Percentiles rank a stretch among this genome's conserved stretches.
phyloP scores from a whole-genome alignment of 2,888 invertebrate species.

The Perizoma flavofasciatum region DNA sequence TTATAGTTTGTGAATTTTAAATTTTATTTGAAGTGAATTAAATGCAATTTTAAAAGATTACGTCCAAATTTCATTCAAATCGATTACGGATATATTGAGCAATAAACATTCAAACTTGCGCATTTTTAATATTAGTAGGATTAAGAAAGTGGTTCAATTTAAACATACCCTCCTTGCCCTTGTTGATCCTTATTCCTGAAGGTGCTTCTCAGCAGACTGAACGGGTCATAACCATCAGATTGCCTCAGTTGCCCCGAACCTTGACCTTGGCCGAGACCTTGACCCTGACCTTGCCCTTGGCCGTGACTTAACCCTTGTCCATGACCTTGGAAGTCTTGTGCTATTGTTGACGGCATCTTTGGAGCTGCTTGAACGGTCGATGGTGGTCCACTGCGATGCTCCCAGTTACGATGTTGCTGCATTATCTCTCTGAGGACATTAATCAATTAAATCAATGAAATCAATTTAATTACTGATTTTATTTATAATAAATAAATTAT shows the following conservation, averaged over 20 bases:
- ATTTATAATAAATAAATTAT: neutral
- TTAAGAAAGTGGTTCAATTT: neutral
- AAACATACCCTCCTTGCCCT: constrained; percentile 36
- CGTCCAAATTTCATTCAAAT: too few species aligned
- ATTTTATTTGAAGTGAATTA: too few species aligned
- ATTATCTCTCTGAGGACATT: constrained; percentile 27
- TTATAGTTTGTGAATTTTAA: too few species aligned
- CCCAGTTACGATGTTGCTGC: constrained; percentile 20
- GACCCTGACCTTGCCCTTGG: constrained; percentile 6
- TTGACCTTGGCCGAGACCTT: neutral
- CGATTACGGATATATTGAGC: too few species aligned
- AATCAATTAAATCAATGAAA: too few species aligned
- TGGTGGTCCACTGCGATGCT: constrained; percentile 41
- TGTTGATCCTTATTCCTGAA: constrained; percentile 57
- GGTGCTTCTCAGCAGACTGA: constrained; percentile 67
- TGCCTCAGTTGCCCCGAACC: constrained; percentile 4
- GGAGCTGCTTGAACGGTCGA: constrained; percentile 54
- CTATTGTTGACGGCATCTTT: constrained; percentile 51
- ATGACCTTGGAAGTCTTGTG: constrained; percentile 23
- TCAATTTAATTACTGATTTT: too few species aligned
- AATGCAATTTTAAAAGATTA: too few species aligned
- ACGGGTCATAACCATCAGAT: constrained; percentile 66
- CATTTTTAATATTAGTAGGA: neutral
- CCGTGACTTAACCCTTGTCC: constrained; percentile 8
- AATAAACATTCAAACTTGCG: too few species aligned